Base-by-base conservation (phyloP, 2,113 vertebrate genomes). In the Struthidea cinerea region DNA sequence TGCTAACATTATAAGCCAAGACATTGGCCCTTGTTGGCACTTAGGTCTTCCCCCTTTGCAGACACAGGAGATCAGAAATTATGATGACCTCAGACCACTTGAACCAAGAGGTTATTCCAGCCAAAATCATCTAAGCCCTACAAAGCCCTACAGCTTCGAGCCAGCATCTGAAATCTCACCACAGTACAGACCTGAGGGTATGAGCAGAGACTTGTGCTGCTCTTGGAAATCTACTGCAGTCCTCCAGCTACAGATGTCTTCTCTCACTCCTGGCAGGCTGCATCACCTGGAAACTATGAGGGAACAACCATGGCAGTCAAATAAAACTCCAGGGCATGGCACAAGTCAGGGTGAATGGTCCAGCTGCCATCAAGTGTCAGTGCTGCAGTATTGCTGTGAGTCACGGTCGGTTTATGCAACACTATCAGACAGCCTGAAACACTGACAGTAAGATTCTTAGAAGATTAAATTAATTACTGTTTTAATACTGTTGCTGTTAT, bases 401-500 rank as follows among this genome's bases (percentile, higher is more conserved):
- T 24, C 30, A 49, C 1, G 0, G 35, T 12, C 2, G 0, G 6
- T 28, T 37, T 49, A 8, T 26, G 5, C 21, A 69, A 61, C 24
- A 49, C 14, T 21, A 33, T 10, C 42, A 63, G 27, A 35, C 19
- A 46, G n/a, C 21, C 28, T 24, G 57, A 85, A 76, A 79, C 33
- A 44, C 8, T 60, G 39, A 10, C 33, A 73, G 6, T 6, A 44
- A 64, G 15, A 64, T 61, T 32, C 18, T 68, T 49, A 52, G 13
- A 64, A 50, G 19, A 52, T 14, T 47, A 39, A 87, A 87, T 39
- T 7, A 63, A 64, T 20, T 8, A 49, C 5, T 57, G 24, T 44
- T 71, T 78, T 39, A 79, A 56, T 41, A n/a, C 1, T 53, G 2
- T 4, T 68, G 2, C 7, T 70, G 7, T 57, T 61, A 42, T 19